These are phyloP conservation scores for Dolichomitus sp. DNA, from an alignment of 2,888 invertebrate species.

Conservation along the genomic window DNA sequence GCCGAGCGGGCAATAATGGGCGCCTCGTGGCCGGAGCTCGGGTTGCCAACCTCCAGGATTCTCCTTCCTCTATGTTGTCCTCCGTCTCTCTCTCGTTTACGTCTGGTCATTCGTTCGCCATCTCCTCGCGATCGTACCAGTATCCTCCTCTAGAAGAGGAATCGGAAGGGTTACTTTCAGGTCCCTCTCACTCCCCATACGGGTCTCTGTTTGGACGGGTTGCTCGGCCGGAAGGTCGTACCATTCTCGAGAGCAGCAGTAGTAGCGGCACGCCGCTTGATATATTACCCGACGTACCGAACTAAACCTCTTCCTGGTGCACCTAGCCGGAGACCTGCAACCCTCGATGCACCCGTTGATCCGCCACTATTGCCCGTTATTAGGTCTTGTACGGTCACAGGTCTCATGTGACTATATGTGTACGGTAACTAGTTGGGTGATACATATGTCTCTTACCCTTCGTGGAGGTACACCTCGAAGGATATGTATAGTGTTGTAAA, in stretches of 20 bases:
- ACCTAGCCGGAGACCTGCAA: slow-evolving; percentile 41
- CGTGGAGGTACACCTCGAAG: background rate
- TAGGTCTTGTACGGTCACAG: slow-evolving; percentile 38
- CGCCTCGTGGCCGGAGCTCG: slow-evolving; percentile 72
- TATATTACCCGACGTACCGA: slow-evolving; percentile 71
- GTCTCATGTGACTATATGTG: background rate
- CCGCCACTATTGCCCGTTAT: slow-evolving; percentile 47
- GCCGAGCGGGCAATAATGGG: slow-evolving; percentile 79
- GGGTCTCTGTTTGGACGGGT: slow-evolving; percentile 46
- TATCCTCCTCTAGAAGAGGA: slow-evolving; percentile 58
- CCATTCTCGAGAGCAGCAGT: slow-evolving; percentile 39
- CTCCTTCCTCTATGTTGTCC: slow-evolving; percentile 24
- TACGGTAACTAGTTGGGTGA: background rate
- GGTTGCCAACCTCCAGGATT: slow-evolving; percentile 41
- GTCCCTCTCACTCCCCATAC: slow-evolving; percentile 37
- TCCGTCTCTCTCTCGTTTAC: slow-evolving; percentile 14
- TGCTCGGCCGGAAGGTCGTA: slow-evolving; percentile 69
- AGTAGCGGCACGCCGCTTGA: slow-evolving; percentile 62
- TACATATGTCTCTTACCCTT: background rate
- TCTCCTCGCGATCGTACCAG: slow-evolving; percentile 1
- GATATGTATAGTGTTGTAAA: no score
- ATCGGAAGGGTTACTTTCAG: slow-evolving; percentile 74
- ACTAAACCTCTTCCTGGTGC: slow-evolving; percentile 66
- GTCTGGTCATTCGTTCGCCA: slow-evolving; percentile 24
- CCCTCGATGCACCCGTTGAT: slow-evolving; percentile 34